Percentiles rank a stretch among this genome's conserved stretches.
Evolutionary conservation across 1,140 invertebrate genomes (phyloP).

Genomic region (Nephila pilipes): DNA sequence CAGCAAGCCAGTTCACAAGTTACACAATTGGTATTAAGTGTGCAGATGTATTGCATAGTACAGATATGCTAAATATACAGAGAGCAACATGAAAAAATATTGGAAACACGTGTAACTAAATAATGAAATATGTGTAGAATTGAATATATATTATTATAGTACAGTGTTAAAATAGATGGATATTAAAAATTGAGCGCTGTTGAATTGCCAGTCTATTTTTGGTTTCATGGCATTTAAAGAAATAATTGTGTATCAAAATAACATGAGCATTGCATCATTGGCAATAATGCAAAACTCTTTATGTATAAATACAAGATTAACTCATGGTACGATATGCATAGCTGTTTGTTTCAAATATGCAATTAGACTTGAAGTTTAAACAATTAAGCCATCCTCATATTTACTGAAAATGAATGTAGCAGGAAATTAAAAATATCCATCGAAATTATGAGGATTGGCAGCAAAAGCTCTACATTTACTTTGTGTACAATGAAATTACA

Average conservation of each 20-base stretch:
- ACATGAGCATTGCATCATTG: slow-evolving; percentile 66
- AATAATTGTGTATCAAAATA: slow-evolving; percentile 67
- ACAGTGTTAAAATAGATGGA: slow-evolving; percentile 61
- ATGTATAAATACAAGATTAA: slow-evolving; percentile 56
- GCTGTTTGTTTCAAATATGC: slow-evolving; percentile 28
- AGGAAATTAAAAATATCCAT: background rate
- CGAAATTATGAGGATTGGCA: background rate
- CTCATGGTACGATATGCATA: slow-evolving; percentile 58
- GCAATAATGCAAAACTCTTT: slow-evolving; percentile 67
- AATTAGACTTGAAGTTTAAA: slow-evolving; percentile 13
- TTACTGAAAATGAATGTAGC: background rate
- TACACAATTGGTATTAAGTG: slow-evolving; percentile 27
- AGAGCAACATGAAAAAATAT: slow-evolving; percentile 39
- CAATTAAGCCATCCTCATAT: slow-evolving; percentile 17
- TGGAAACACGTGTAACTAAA: slow-evolving; percentile 26
- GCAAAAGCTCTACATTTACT: slow-evolving; percentile 34
- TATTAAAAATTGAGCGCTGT: slow-evolving; percentile 68
- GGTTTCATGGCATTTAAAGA: slow-evolving; percentile 55
- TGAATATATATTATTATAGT: slow-evolving; percentile 45
- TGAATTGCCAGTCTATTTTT: slow-evolving; percentile 64
- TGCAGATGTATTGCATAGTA: slow-evolving; percentile 56
- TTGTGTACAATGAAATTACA: background rate
- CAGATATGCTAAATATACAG: slow-evolving; percentile 46
- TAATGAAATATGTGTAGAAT: slow-evolving; percentile 14
- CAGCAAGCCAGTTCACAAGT: background rate